These are phyloP conservation scores for Athripsodes cinereus DNA, from an alignment of 2,888 invertebrate species.

Conservation along the genomic window DNA sequence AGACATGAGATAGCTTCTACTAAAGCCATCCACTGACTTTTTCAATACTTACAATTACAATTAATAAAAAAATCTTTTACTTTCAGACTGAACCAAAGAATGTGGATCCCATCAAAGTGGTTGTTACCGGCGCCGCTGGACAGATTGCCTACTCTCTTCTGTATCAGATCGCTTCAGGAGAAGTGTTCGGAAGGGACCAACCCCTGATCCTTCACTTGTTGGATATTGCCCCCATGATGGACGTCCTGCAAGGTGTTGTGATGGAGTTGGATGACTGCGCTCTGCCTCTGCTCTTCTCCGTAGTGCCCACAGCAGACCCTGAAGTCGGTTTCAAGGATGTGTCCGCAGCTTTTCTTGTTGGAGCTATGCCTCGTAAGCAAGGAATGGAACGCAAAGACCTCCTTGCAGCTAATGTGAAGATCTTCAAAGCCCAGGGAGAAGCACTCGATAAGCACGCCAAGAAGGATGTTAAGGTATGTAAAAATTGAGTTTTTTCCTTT, in stretches of 20 bases:
- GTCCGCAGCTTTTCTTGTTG: conserved; percentile 93
- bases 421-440: conserved; percentile 95
- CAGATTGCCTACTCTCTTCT: conserved; percentile 97
- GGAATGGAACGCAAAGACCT: conserved; percentile 99
- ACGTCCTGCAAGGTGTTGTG: conserved; percentile 93
- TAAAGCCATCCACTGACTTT: too few relatives aligned
- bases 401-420: conserved; percentile 93
- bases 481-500: too few relatives aligned
- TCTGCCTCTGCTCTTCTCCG: conserved; percentile 76
- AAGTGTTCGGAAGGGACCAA: conserved; percentile 88
- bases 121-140: conserved; percentile 97
- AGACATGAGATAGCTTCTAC: too few relatives aligned
- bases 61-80: not conserved
- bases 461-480: conserved; percentile 78
- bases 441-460: conserved; percentile 86
- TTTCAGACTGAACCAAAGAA: conserved; percentile 32
- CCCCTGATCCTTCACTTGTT: conserved; percentile 82
- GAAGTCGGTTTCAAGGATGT: conserved; percentile 92
- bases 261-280: conserved; percentile 98
- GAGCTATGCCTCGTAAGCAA: conserved; percentile 94
- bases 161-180: conserved; percentile 91
- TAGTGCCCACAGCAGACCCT: conserved; percentile 83
- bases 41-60: too few relatives aligned
- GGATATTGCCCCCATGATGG: conserved; percentile 95
- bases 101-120: conserved; percentile 83